A percentile compares a stretch with the other conserved stretches of the same genome.
Conservation (phyloP, 2,888 invertebrate genomes). For the Synanthedon formicaeformis region DNA sequence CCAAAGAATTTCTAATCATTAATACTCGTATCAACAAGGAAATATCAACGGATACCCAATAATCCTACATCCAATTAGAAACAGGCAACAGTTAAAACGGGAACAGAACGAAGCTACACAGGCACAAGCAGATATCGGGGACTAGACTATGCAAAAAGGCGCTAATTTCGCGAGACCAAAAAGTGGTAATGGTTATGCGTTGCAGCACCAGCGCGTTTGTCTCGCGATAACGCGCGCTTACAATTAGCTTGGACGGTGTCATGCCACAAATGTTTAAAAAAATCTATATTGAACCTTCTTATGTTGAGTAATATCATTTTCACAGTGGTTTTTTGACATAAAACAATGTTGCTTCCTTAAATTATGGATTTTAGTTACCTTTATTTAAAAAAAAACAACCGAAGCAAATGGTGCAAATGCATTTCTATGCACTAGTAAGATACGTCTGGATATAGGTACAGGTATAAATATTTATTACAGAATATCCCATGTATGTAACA, state of each 20-base stretch:
- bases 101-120: conserved; percentile 20
- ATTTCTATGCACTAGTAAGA: too few species aligned
- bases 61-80: conserved; percentile 10
- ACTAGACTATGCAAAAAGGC: conserved; percentile 65
- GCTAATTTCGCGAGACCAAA: conserved; percentile 68
- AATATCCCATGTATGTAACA: too few species aligned
- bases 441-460: too few species aligned
- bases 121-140: conserved; percentile 12
- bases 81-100: conserved; percentile 9
- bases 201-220: conserved; percentile 64
- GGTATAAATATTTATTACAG: too few species aligned
- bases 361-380: too few species aligned
- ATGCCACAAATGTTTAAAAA: conserved; percentile 16
- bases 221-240: conserved; percentile 69
- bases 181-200: conserved; percentile 70
- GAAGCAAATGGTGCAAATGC: too few species aligned
- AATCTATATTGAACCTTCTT: too few species aligned
- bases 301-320: too few species aligned
- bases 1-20: too few species aligned
- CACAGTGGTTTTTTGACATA: too few species aligned
- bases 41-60: conserved; percentile 4
- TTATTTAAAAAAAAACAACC: too few species aligned
- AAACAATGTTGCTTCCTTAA: too few species aligned
- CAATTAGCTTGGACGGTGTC: conserved; percentile 55
- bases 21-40: neutral